phyloP scores from a whole-genome alignment of 2,113 vertebrate genomes.

The Carassius gibelio region DNA sequence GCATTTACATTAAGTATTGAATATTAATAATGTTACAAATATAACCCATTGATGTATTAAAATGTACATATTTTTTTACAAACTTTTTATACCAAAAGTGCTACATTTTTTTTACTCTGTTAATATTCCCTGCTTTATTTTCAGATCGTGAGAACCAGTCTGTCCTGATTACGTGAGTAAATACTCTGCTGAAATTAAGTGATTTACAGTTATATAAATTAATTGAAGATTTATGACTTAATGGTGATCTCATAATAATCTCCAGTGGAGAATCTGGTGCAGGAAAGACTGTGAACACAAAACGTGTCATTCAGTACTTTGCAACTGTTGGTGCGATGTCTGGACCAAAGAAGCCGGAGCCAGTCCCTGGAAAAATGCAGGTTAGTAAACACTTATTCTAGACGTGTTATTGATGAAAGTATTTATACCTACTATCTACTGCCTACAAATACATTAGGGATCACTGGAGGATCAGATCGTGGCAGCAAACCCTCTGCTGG shows the following conservation, averaged over 20 bases:
- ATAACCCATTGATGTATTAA: too few relatives aligned
- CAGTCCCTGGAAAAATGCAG: conserved; percentile 58
- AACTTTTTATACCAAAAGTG: too few relatives aligned
- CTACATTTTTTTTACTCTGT: too few relatives aligned
- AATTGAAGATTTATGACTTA: neutral
- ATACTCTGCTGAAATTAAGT: too few relatives aligned
- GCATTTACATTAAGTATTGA: too few relatives aligned
- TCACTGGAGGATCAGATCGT: conserved; percentile 65
- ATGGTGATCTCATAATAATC: neutral
- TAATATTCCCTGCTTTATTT: too few relatives aligned
- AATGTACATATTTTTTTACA: too few relatives aligned
- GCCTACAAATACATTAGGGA: neutral
- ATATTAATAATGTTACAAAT: too few relatives aligned
- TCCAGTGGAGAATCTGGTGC: conserved; percentile 91
- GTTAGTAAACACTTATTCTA: too few relatives aligned
- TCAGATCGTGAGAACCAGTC: too few relatives aligned
- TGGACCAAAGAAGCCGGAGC: conserved; percentile 63
- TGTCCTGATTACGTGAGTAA: too few relatives aligned
- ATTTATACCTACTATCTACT: neutral
- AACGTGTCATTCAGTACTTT: conserved; percentile 96
- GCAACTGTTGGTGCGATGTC: conserved; percentile 86
- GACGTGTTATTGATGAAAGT: too few relatives aligned
- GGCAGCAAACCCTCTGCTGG: conserved; percentile 56
- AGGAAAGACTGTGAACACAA: conserved; percentile 95
- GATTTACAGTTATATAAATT: neutral